Percentiles rank a stretch among this genome's conserved stretches.
These are phyloP conservation scores for Lutjanus campechanus DNA, from an alignment of 2,797 vertebrate genomes.

Conservation along the genomic window DNA sequence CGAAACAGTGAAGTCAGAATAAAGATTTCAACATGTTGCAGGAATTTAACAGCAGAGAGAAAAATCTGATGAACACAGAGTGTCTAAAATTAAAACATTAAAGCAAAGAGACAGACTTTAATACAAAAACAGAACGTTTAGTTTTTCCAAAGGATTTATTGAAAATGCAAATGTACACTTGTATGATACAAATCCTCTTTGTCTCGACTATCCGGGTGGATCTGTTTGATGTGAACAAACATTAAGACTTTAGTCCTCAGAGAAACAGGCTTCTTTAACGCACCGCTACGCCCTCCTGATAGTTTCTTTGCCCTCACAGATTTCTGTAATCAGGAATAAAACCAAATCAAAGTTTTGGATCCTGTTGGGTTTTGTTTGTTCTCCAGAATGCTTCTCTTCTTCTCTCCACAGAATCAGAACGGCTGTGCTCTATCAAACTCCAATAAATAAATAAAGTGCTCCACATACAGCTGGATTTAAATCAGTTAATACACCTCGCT, in stretches of 20 bases:
- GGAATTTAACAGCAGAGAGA: neutral
- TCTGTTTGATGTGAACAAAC: conserved; percentile 45
- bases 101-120: neutral
- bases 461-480: conserved; percentile 77
- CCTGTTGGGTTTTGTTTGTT: conserved; percentile 23
- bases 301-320: neutral
- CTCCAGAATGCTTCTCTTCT: conserved; percentile 23
- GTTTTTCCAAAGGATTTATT: conserved; percentile 81
- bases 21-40: neutral
- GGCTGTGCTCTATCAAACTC: conserved; percentile 72
- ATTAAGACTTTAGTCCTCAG: conserved; percentile 28
- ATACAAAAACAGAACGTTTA: neutral
- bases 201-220: conserved; percentile 46
- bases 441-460: conserved; percentile 90
- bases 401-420: conserved; percentile 52
- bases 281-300: neutral
- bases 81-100: neutral
- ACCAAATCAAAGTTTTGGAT: conserved; percentile 25
- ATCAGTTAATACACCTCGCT: conserved; percentile 64
- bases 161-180: conserved; percentile 86
- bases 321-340: neutral
- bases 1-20: neutral
- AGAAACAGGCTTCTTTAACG: conserved; percentile 29
- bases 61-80: neutral
- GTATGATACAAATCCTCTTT: conserved; percentile 80